Evolutionary conservation across 2,113 vertebrate genomes (phyloP), one percentile per base, ranked within the genome.

Genomic region (Spea bombifrons): DNA sequence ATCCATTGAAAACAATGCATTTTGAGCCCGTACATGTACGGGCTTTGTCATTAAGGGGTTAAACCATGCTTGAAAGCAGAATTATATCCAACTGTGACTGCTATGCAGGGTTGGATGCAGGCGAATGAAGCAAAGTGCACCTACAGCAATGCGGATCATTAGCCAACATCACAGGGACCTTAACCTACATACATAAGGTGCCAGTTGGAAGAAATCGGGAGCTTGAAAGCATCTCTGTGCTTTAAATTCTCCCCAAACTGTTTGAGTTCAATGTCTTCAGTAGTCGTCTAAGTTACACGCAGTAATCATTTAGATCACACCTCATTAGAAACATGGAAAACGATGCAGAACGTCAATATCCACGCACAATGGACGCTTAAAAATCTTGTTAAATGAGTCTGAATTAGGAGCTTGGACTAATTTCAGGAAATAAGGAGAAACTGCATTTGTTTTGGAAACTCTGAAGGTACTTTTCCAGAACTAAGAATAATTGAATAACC

Each of bases 31-130:
- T n/a, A n/a, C n/a, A n/a, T n/a, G n/a, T n/a, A n/a, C n/a, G n/a
- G n/a, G n/a, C n/a, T n/a, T n/a, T n/a, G n/a, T n/a, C n/a, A n/a
- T n/a, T n/a, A n/a, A n/a, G n/a, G n/a, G n/a, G n/a, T n/a, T 47
- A 76, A 83, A n/a, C 50, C 50, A 12, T 0, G 0, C n/a, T 47
- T 84, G 71, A 82, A 75, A 73, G 47, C 80, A 66, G 43, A 71
- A 12, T 66, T 7, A 1, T 5, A 49, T 78, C 45, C 78, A 48
- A 59, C 63, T 78, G 71, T 71, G 69, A 75, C 65, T 30, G 3
- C 3, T 30, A 16, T 7, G 5, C 12, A 68, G 3, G 76, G 30
- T 75, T 8, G 57, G 10, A 70, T 61, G 8, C 66, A 68, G 8
- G 17, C 4, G 71, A 61, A n/a, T 59, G 1, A 59, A 84, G 49